Conservation (phyloP, 2,113 vertebrate species). For the Cebus imitator region DNA sequence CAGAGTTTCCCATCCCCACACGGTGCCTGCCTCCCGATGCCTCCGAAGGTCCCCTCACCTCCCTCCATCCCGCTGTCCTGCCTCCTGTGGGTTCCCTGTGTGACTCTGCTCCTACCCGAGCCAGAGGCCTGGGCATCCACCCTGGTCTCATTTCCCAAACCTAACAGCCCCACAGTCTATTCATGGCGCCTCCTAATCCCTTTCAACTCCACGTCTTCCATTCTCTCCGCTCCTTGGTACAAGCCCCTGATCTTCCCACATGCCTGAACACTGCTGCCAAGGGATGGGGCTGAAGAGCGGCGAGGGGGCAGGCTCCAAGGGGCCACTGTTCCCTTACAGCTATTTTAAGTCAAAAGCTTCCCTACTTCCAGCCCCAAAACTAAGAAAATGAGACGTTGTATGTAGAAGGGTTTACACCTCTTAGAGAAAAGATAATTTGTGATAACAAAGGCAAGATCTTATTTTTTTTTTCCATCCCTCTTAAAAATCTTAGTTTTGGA, state of each 20-base stretch:
- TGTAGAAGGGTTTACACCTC: background rate
- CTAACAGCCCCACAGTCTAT: too few species aligned
- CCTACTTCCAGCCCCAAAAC: background rate
- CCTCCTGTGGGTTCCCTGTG: background rate
- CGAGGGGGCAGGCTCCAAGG: background rate
- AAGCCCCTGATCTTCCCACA: background rate
- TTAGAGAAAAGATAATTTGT: background rate
- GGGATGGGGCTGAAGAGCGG: background rate
- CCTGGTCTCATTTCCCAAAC: accelerated
- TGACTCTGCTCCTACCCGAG: background rate
- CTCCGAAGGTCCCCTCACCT: too few species aligned
- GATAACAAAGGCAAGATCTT: background rate
- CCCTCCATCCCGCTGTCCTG: too few species aligned
- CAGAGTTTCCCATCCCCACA: background rate
- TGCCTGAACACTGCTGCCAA: background rate
- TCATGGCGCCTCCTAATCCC: too few species aligned
- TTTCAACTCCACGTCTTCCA: background rate
- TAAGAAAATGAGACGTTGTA: background rate
- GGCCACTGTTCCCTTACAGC: background rate
- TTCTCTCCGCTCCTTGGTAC: background rate
- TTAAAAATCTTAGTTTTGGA: background rate
- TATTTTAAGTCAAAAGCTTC: background rate
- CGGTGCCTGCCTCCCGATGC: background rate
- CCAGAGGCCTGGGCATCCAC: background rate
- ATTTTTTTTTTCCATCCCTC: background rate